phyloP scores from a whole-genome alignment of 2,797 vertebrate species.

The Danio kyathit region DNA sequence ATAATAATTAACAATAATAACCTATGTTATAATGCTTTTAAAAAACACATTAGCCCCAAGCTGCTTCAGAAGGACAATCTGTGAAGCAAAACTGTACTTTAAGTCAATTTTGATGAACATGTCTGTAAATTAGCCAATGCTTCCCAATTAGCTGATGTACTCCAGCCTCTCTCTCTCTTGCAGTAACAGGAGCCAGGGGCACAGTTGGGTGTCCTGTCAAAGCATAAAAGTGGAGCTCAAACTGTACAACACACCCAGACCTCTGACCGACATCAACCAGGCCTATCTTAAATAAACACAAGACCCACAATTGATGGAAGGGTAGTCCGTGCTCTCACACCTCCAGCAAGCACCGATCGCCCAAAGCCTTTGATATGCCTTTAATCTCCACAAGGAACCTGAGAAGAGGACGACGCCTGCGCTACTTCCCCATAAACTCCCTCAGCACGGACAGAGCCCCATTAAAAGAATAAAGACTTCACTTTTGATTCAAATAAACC shows the following conservation, averaged over 20 bases:
- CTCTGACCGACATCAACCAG: constrained; percentile 61
- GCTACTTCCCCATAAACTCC: constrained; percentile 57
- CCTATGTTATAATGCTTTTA: neutral
- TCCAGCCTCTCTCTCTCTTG: neutral
- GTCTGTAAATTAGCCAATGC: neutral
- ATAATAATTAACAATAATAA: neutral
- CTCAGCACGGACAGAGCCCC: constrained; percentile 35
- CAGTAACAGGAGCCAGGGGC: constrained; percentile 17
- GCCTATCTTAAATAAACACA: constrained; percentile 74
- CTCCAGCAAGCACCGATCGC: constrained; percentile 50
- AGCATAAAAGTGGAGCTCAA: constrained; percentile 18
- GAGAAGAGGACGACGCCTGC: constrained; percentile 43
- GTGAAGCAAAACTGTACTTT: neutral
- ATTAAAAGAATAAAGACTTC: constrained; percentile 56
- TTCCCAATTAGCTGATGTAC: neutral
- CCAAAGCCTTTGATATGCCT: constrained; percentile 55
- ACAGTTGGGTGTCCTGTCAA: constrained; percentile 26
- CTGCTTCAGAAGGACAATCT: neutral
- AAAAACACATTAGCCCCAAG: neutral
- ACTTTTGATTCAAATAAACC: constrained; percentile 55
- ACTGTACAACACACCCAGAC: constrained; percentile 56
- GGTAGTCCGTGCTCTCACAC: constrained; percentile 61
- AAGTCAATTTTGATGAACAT: neutral
- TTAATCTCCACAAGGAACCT: constrained; percentile 56
- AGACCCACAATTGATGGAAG: constrained; percentile 73